Evolutionary conservation across 2,888 invertebrate species (phyloP), one percentile per base, ranked within the genome.

Genomic region (Oligia fasciuncula): DNA sequence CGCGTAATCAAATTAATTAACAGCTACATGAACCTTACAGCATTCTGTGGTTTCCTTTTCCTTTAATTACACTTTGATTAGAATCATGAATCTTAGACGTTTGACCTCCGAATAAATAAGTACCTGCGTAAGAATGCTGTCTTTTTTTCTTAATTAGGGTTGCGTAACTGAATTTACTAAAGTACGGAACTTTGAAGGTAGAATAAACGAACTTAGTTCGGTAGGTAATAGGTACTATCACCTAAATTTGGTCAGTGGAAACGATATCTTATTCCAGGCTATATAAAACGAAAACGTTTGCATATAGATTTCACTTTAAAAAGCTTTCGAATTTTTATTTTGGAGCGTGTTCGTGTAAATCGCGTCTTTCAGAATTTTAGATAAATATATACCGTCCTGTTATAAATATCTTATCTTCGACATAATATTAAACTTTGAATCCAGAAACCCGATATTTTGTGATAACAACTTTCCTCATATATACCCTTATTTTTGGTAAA

Each of bases 121-220:
- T 88, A 87, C 88, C 88, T 87, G 85, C 73, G 84, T 83, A 84
- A 89, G 71, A 83, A 88, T 79, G 83, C 82, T 87, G 86, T 89
- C 88, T 86, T 91, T 88, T 82, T 88, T 87, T 88, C 87, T 90
- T 91, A 91, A 91, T 92, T 89, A 91, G 88, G 87, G 83, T 83
- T 77, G 49, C 85, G 83, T 88, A 87, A 91, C 87, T 85, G 80
- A 90, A 90, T 92, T 88, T 87, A 75, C 84, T 84, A 70, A 84
- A 85, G 81, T 85, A 87, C 79, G 84, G 85, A 82, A 86, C 80
- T 82, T 83, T 70, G 79, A 74, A 86, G 85, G 81, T 68, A 68
- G 83, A 89, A 88, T 88, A 86, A 85, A 83, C 79, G 69, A 85
- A 86, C 81, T 89, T 84, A 88, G 86, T 86, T 80, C 80, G 75